A percentile compares a stretch with the other conserved stretches of the same genome.
These are phyloP conservation scores for Stenodera caucasica DNA, from an alignment of 2,888 invertebrate species.

Conservation along the genomic window DNA sequence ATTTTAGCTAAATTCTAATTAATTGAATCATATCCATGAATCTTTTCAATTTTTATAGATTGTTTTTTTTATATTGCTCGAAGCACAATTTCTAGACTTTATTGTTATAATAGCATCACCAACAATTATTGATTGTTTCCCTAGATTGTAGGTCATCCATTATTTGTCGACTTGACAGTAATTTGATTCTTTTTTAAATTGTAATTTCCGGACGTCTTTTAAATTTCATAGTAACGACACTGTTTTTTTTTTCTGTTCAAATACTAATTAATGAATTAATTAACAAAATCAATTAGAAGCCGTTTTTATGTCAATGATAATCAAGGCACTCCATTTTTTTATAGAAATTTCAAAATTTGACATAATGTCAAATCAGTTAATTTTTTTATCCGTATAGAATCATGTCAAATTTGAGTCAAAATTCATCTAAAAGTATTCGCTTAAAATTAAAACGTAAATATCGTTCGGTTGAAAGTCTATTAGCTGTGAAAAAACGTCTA, in stretches of 20 bases:
- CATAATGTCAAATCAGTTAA: not conserved
- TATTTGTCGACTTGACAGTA: not conserved
- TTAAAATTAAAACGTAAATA: not conserved
- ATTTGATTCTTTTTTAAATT: not conserved
- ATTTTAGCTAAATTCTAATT: too few relatives aligned
- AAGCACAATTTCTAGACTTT: too few relatives aligned
- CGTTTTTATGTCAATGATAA: too few relatives aligned
- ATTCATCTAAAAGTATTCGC: not conserved
- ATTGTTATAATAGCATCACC: not conserved
- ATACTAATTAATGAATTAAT: not conserved
- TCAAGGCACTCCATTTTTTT: too few relatives aligned
- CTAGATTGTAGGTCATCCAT: not conserved
- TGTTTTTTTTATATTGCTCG: too few relatives aligned
- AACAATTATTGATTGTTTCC: not conserved
- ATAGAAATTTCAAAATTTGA: too few relatives aligned
- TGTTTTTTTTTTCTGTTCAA: not conserved
- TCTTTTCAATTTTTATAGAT: too few relatives aligned
- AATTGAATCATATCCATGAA: too few relatives aligned
- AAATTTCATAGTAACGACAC: not conserved
- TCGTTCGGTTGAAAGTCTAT: not conserved
- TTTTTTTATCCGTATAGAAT: not conserved
- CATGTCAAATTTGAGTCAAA: not conserved
- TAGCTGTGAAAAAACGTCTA: conserved; percentile 12
- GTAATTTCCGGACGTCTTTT: not conserved
- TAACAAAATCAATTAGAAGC: not conserved